Conservation (phyloP, 2,113 vertebrate genomes). For the Blennius ocellaris region DNA sequence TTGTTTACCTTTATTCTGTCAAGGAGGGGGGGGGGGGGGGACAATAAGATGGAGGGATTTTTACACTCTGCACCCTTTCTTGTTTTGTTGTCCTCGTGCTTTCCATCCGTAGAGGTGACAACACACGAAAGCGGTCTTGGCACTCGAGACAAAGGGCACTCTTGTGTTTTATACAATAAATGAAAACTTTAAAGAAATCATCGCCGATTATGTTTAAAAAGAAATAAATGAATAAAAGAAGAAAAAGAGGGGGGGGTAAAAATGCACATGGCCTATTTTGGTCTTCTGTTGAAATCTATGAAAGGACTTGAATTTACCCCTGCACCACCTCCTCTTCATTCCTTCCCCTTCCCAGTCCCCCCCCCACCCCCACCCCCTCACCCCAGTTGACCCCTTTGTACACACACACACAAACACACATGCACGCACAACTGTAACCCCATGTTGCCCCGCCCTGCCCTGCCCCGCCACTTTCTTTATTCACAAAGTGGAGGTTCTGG, state of each 20-base stretch:
- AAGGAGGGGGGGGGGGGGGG: conserved; percentile 41
- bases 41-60: conserved; percentile 67
- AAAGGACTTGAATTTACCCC: conserved; percentile 87
- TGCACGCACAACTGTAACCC: conserved; percentile 68
- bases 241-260: conserved; percentile 53
- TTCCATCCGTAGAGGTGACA: conserved; percentile 62
- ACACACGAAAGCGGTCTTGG: conserved; percentile 63
- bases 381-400: conserved; percentile 58
- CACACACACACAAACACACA: conserved; percentile 47
- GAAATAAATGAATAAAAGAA: too few species aligned
- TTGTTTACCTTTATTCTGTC: conserved; percentile 25
- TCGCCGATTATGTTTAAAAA: conserved; percentile 81
- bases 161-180: conserved; percentile 84
- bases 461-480: conserved; percentile 73
- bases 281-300: conserved; percentile 88
- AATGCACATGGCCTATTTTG: conserved; percentile 83
- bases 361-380: conserved; percentile 4
- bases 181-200: conserved; percentile 82
- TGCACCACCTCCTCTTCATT: conserved; percentile 54
- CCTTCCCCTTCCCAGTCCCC: conserved; percentile 25
- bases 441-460: conserved; percentile 60
- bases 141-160: conserved; percentile 70
- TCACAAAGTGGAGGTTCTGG: conserved; percentile 78
- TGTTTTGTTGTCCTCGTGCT: conserved; percentile 64
- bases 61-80: conserved; percentile 69